phyloP scores from a whole-genome alignment of 2,797 vertebrate species.

The Scolopax bukidnonensis region DNA sequence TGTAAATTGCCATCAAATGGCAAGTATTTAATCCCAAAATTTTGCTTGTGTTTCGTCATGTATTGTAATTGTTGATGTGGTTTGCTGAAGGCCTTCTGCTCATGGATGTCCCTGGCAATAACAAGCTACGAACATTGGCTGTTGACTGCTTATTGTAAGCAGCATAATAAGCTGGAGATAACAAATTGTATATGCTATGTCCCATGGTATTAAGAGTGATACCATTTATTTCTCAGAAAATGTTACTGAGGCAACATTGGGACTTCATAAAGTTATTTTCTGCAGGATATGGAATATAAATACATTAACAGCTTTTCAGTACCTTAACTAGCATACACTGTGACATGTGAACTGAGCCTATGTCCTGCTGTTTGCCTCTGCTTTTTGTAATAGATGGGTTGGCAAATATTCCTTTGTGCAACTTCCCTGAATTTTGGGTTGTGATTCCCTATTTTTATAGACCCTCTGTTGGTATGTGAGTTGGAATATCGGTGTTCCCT shows the following conservation, averaged over 20 bases:
- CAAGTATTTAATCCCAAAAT: background rate
- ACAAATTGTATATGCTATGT: fast-evolving
- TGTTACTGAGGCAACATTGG: background rate
- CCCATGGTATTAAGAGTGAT: background rate
- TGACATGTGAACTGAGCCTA: background rate
- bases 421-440: background rate
- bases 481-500: background rate
- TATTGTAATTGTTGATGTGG: background rate
- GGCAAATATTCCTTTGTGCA: background rate
- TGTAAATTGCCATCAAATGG: background rate
- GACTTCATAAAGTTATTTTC: background rate
- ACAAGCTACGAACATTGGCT: background rate
- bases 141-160: background rate
- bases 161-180: background rate
- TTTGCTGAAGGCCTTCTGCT: background rate
- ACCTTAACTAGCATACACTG: background rate
- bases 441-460: background rate
- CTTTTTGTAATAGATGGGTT: background rate
- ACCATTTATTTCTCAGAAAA: background rate
- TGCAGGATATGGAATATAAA: background rate
- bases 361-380: background rate
- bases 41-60: background rate
- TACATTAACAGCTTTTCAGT: background rate
- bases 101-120: background rate
- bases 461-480: background rate